These are phyloP conservation scores for Hirtodrosophila alboralis DNA, from an alignment of 2,888 invertebrate genomes.

Conservation along the genomic window DNA sequence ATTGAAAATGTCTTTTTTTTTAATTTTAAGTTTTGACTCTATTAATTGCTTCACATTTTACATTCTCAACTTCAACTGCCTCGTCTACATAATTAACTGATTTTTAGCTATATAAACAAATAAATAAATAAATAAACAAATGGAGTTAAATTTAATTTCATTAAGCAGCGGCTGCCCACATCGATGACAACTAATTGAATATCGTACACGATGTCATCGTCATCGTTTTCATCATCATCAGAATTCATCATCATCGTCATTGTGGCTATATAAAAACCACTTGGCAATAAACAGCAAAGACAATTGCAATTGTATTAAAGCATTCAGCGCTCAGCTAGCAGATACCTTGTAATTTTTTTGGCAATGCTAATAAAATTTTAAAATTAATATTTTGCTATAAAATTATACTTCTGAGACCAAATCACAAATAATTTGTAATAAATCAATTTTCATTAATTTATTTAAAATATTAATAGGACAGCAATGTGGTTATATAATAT, in stretches of 20 bases:
- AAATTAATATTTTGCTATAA: no score
- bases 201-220: constrained; percentile 45
- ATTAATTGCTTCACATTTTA: constrained; percentile 41
- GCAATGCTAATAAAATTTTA: no score
- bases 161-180: constrained; percentile 51
- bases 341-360: constrained; percentile 25
- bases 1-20: constrained; percentile 63
- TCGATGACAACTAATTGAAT: constrained; percentile 63
- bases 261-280: constrained; percentile 53
- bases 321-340: neutral
- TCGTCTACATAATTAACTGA: constrained; percentile 65
- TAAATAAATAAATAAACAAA: constrained; percentile 69
- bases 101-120: constrained; percentile 66
- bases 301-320: constrained; percentile 38
- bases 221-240: constrained; percentile 7
- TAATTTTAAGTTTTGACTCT: constrained; percentile 49
- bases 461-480: no score
- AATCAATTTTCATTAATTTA: no score
- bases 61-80: constrained; percentile 44
- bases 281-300: constrained; percentile 61
- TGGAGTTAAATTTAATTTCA: constrained; percentile 73
- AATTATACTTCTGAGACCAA: no score
- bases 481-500: no score
- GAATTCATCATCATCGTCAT: constrained; percentile 15
- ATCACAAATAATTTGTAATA: no score